Evolutionary conservation across 2,113 vertebrate genomes (phyloP).

Genomic region (Nibea albiflora): DNA sequence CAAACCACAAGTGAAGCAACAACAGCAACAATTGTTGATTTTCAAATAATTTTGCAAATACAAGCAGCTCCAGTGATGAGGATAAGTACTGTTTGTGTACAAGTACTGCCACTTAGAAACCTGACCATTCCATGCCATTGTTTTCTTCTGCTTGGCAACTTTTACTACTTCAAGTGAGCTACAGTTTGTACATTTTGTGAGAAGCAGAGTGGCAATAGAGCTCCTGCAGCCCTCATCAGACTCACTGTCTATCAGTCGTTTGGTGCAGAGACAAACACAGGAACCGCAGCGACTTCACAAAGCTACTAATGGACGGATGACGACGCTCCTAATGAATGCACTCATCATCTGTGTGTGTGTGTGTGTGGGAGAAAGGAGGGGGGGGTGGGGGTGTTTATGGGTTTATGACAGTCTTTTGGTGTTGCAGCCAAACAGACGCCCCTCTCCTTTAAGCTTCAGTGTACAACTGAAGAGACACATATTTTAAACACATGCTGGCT

Average conservation of each 20-base stretch:
- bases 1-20: neutral
- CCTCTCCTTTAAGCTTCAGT: constrained; percentile 64
- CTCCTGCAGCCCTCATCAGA: constrained; percentile 39
- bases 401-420: constrained; percentile 80
- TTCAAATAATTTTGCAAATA: neutral
- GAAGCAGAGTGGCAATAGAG: constrained; percentile 20
- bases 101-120: no score
- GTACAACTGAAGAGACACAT: constrained; percentile 68
- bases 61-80: no score
- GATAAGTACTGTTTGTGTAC: no score
- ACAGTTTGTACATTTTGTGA: constrained; percentile 1
- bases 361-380: neutral
- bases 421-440: constrained; percentile 78
- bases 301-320: constrained; percentile 72
- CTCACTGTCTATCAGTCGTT: constrained; percentile 54
- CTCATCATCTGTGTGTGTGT: constrained; percentile 56
- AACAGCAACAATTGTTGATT: neutral
- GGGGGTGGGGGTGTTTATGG: constrained; percentile 55
- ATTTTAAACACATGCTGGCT: constrained; percentile 82
- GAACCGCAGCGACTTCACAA: constrained; percentile 60
- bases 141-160: neutral
- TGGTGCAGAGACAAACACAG: constrained; percentile 70
- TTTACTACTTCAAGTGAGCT: neutral
- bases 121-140: neutral
- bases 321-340: constrained; percentile 66